Evolutionary conservation across 2,113 vertebrate genomes (phyloP), one percentile per base, ranked within the genome.

Genomic region (Toxostoma redivivum): DNA sequence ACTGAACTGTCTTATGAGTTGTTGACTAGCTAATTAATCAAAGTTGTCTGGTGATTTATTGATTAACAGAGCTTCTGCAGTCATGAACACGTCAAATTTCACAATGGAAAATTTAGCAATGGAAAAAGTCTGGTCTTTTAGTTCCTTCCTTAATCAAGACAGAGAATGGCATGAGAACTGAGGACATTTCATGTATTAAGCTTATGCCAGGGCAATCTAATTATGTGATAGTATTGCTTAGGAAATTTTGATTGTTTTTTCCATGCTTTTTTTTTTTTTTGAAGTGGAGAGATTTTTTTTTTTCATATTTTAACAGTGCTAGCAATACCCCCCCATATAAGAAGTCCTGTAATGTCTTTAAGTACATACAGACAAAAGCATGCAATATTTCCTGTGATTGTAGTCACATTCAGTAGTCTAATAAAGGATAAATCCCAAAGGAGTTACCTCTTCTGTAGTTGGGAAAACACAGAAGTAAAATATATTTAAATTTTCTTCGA

Each of bases 41-140:
- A 95, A 95, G 86, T 93, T 91, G 77, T 67, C 69, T 64, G 64
- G 86, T 94, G 96, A 96, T 96, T 96, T 94, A 93, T 84, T 95
- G 94, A 96, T 97, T 94, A 94, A 81, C 86, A 93, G 91, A 83
- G 31, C 47, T 92, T 95, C 86, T 90, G 53, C 56, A 94, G 92
- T 92, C 76, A 95, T 94, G 91, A 83, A 86, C 83, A 95, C 1
- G 19, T 92, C 94, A 95, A 88, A 96, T 95, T 95, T 96, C 95
- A 93, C 95, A 97, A 97, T 96, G 91, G 96, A 97, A 97, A 95
- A 96, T 95, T 93, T 94, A 96, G 80, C 95, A 96, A 97, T 92
- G 95, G 96, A 97, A 97, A 97, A 96, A 93, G 44, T 88, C 86
- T 97, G 96, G 80, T 92, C 44, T 71, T 95, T 86, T 71, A 88